These are phyloP conservation scores for Nestor notabilis DNA, from an alignment of 2,113 vertebrate species.

Conservation along the genomic window DNA sequence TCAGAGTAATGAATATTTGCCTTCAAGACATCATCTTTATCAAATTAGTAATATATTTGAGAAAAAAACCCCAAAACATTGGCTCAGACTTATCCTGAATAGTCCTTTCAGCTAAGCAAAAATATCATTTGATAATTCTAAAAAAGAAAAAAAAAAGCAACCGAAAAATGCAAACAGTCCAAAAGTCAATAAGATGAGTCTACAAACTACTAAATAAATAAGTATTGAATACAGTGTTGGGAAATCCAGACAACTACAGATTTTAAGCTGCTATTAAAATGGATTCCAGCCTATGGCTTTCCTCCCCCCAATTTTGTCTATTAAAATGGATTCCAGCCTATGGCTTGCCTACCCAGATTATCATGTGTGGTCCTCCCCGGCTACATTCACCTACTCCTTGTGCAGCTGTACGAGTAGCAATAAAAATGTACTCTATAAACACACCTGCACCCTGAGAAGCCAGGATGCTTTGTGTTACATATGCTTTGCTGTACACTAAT, in stretches of 20 bases:
- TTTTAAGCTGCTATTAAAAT: not conserved
- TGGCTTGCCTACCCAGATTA: not conserved
- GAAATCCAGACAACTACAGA: not conserved
- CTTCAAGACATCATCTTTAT: not conserved
- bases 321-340: not conserved
- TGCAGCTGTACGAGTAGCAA: not conserved
- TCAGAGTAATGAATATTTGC: not conserved
- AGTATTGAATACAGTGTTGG: not conserved
- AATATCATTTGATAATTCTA: not conserved
- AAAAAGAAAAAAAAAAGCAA: not conserved
- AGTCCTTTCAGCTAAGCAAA: not conserved
- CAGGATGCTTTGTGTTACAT: not conserved
- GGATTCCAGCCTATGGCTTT: not conserved
- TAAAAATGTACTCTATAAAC: not conserved
- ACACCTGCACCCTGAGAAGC: not conserved
- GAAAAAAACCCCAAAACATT: not conserved
- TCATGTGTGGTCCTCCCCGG: rapidly evolving
- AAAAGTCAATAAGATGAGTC: not conserved
- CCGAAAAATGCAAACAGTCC: not conserved
- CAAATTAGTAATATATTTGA: not conserved
- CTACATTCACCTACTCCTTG: not conserved
- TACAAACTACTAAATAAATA: not conserved
- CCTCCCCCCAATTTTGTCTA: not conserved
- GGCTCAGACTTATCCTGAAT: not conserved
- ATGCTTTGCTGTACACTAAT: not conserved